Conservation (phyloP, 2,113 vertebrate genomes). For the Turdus rufiventris region DNA sequence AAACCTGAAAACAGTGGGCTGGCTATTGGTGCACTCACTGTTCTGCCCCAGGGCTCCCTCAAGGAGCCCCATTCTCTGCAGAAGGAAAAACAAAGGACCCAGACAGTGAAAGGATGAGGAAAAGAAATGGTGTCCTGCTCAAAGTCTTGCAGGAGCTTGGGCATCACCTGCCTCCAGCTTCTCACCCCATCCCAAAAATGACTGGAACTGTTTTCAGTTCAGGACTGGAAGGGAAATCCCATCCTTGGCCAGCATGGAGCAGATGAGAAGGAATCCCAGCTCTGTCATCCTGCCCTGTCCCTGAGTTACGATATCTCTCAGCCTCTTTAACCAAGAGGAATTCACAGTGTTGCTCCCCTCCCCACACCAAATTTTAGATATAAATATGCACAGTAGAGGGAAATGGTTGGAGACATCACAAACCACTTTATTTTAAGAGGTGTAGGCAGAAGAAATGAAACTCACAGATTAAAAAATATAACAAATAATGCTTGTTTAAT, state of each 20-base stretch:
- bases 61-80: fast-evolving
- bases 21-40: background rate
- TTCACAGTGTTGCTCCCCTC: background rate
- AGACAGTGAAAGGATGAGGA: background rate
- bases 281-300: background rate
- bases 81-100: background rate
- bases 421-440: background rate
- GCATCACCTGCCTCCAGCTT: background rate
- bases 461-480: background rate
- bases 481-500: background rate
- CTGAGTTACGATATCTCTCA: background rate
- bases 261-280: background rate
- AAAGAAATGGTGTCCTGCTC: background rate
- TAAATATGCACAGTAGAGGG: background rate
- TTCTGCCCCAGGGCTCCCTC: background rate
- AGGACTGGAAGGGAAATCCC: background rate
- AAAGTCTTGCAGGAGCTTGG: background rate
- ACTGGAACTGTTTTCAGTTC: background rate
- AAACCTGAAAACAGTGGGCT: background rate
- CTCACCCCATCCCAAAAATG: background rate
- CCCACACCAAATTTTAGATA: background rate
- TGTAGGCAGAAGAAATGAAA: background rate
- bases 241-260: background rate
- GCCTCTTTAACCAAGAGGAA: background rate
- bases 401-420: background rate